phyloP scores from a whole-genome alignment of 1,140 invertebrate genomes.

The Cydia splendana region DNA sequence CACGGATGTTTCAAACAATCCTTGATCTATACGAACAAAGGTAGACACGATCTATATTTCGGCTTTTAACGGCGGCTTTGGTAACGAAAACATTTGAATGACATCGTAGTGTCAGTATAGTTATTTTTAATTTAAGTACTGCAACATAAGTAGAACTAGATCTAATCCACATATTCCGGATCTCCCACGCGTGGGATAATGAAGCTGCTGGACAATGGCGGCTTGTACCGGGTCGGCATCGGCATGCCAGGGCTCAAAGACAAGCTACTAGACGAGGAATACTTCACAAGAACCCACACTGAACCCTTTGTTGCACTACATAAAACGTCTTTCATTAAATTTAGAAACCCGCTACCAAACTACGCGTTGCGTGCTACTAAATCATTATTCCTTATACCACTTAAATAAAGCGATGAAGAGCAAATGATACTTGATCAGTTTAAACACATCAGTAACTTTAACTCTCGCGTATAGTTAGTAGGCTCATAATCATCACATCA shows the following conservation, averaged over 20 bases:
- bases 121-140: neutral
- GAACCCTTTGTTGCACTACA: conserved; percentile 17
- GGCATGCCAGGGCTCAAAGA: conserved; percentile 41
- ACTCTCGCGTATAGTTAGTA: neutral
- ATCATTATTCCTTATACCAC: neutral
- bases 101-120: neutral
- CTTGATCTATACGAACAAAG: conserved; percentile 31
- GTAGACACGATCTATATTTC: neutral
- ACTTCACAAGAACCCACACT: conserved; percentile 16
- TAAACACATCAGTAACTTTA: neutral
- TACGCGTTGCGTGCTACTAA: conserved; percentile 1
- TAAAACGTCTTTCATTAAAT: conserved; percentile 19
- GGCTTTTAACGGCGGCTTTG: neutral
- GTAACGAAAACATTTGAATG: conserved; percentile 9
- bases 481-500: neutral
- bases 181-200: conserved; percentile 57
- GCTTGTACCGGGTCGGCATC: conserved; percentile 49
- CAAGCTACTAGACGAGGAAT: conserved; percentile 28
- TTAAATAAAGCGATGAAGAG: conserved; percentile 8
- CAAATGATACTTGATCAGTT: neutral
- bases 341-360: conserved; percentile 12
- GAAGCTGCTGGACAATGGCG: conserved; percentile 55
- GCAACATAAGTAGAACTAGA: conserved; percentile 21
- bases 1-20: conserved; percentile 19
- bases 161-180: conserved; percentile 43